A percentile compares a stretch with the other conserved stretches of the same genome.
Conservation (phyloP, 2,113 vertebrate species). For the Dasypus novemcinctus region DNA sequence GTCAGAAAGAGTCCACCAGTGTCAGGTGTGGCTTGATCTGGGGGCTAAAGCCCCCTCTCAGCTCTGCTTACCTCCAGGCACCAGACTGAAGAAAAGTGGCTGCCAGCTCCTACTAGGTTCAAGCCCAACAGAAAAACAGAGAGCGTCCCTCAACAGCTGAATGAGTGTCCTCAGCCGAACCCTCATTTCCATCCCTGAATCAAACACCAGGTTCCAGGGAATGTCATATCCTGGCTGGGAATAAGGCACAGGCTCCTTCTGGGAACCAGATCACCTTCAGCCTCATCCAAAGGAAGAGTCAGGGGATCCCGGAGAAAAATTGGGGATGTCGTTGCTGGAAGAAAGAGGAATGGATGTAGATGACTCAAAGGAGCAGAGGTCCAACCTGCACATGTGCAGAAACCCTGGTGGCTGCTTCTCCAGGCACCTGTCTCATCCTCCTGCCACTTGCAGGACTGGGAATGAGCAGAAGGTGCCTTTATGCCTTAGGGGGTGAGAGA, state of each 20-base stretch:
- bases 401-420: not conserved
- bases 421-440: not conserved
- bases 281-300: not conserved
- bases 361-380: not conserved
- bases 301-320: not conserved
- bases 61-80: not conserved
- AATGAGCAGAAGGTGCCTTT: not conserved
- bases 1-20: not conserved
- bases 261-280: not conserved
- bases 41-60: not conserved
- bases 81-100: not conserved
- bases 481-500: not conserved
- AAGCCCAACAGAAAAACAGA: not conserved
- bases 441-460: not conserved
- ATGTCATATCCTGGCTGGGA: not conserved
- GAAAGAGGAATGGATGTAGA: not conserved
- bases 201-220: not conserved
- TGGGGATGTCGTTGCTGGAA: not conserved
- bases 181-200: conserved; percentile 4
- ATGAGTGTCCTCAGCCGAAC: not conserved
- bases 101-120: not conserved
- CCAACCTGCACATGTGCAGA: not conserved
- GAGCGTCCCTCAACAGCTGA: not conserved
- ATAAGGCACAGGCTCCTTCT: not conserved
- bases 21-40: not conserved